Evolutionary conservation across 2,113 vertebrate genomes (phyloP).

Genomic region (Seriola rivoliana): DNA sequence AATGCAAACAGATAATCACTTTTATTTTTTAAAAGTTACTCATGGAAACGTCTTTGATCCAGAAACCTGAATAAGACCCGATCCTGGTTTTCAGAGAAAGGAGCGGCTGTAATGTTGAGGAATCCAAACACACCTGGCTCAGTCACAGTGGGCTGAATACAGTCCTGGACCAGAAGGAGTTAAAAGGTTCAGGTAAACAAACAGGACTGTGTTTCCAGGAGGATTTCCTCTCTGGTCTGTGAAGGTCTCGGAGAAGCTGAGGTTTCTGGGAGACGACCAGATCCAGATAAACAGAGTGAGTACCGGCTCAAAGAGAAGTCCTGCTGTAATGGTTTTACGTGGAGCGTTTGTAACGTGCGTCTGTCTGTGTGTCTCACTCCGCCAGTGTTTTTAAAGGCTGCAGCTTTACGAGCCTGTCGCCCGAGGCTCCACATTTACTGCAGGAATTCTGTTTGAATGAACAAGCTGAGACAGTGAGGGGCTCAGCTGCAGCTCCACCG

Average conservation of each 20-base stretch:
- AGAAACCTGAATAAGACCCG: no score
- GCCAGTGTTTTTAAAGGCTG: not conserved
- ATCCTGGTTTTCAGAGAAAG: no score
- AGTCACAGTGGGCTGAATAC: not conserved
- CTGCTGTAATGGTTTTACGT: not conserved
- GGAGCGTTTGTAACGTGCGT: not conserved
- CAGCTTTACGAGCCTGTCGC: constrained; percentile 43
- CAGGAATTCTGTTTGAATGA: constrained; percentile 60
- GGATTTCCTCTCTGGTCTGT: not conserved
- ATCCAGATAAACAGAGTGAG: not conserved
- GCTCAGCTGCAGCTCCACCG: not conserved
- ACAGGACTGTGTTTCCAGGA: not conserved
- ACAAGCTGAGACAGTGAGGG: constrained; percentile 62
- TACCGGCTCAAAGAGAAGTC: not conserved
- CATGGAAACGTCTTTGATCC: no score
- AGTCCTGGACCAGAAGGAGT: not conserved
- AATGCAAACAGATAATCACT: no score
- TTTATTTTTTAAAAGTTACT: no score
- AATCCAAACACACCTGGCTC: no score
- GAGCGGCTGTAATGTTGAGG: no score
- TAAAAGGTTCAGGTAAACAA: not conserved
- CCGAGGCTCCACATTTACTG: constrained; percentile 45
- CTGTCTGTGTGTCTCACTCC: not conserved
- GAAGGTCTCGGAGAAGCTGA: not conserved
- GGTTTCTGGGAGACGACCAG: not conserved